These are phyloP conservation scores for Heliconius ismenius DNA, from an alignment of 2,888 invertebrate genomes.

Conservation along the genomic window DNA sequence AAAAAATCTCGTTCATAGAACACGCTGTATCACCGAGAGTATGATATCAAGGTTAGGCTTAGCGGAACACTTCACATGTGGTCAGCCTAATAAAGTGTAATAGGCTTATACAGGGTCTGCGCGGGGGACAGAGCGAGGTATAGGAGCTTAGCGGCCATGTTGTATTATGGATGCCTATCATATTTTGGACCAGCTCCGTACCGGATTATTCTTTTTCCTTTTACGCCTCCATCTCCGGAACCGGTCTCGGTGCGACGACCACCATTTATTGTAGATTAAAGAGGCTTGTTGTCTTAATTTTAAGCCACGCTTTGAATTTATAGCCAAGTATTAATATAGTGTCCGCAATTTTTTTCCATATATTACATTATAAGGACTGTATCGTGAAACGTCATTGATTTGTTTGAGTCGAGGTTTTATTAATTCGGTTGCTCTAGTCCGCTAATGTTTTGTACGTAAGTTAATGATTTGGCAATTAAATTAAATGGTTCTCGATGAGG, in stretches of 20 bases:
- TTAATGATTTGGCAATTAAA: conserved; percentile 82
- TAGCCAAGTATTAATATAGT: conserved; percentile 76
- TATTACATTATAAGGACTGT: conserved; percentile 53
- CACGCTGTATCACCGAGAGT: conserved; percentile 74
- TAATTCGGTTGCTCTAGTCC: conserved; percentile 73
- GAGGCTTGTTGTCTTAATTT: conserved; percentile 83
- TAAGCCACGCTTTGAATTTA: conserved; percentile 80
- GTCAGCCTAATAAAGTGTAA: conserved; percentile 80
- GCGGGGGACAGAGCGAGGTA: conserved; percentile 64
- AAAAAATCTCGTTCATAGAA: not conserved
- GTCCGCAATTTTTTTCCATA: conserved; percentile 69
- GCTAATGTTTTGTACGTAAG: conserved; percentile 80
- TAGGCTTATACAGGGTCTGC: conserved; percentile 57
- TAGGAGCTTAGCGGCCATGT: conserved; percentile 81
- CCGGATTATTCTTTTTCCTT: conserved; percentile 80
- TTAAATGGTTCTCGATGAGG: conserved; percentile 79
- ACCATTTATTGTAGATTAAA: conserved; percentile 83
- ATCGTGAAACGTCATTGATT: conserved; percentile 62
- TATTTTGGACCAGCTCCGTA: conserved; percentile 81
- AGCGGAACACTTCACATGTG: conserved; percentile 82
- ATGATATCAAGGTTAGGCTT: conserved; percentile 83
- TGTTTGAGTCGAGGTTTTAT: conserved; percentile 69
- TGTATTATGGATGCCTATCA: conserved; percentile 83
- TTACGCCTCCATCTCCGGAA: conserved; percentile 77
- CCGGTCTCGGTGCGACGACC: conserved; percentile 78